Evolutionary conservation across 2,113 vertebrate genomes (phyloP).

Genomic region (Stegastes partitus): DNA sequence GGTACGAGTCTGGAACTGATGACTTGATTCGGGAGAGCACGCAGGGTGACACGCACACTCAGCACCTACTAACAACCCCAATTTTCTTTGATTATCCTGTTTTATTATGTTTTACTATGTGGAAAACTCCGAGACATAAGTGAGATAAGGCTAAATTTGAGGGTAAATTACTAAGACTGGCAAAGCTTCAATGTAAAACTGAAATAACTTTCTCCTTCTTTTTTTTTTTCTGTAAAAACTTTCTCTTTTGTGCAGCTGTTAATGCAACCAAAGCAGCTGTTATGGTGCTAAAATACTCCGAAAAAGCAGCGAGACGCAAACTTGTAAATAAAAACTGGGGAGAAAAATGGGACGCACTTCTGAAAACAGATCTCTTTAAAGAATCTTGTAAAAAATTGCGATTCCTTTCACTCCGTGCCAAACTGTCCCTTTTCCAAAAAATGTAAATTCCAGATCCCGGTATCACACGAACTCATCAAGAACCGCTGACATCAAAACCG

Average conservation of each 20-base stretch:
- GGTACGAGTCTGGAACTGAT: constrained; percentile 25
- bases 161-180: constrained; percentile 7
- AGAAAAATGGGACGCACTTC: constrained; percentile 46
- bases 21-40: constrained; percentile 42
- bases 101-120: constrained; percentile 17
- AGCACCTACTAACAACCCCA: constrained; percentile 24
- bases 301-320: constrained; percentile 26
- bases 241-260: constrained; percentile 41
- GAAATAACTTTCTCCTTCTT: neutral
- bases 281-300: constrained; percentile 12
- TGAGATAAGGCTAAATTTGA: constrained; percentile 1
- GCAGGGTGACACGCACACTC: constrained; percentile 42
- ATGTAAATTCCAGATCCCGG: constrained; percentile 23
- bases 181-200: constrained; percentile 24
- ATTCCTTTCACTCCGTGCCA: constrained; percentile 48
- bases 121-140: constrained; percentile 19
- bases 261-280: constrained; percentile 39
- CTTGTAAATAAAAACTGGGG: constrained; percentile 34
- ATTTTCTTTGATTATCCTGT: constrained; percentile 38
- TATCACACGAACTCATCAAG: constrained; percentile 48
- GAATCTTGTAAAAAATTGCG: constrained; percentile 54
- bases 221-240: neutral
- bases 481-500: constrained; percentile 40
- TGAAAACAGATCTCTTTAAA: constrained; percentile 43
- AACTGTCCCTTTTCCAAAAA: constrained; percentile 38